Percentiles rank a stretch among this genome's conserved stretches.
Evolutionary conservation across 2,113 vertebrate species (phyloP).

Genomic region (Callocephalon fimbriatum): DNA sequence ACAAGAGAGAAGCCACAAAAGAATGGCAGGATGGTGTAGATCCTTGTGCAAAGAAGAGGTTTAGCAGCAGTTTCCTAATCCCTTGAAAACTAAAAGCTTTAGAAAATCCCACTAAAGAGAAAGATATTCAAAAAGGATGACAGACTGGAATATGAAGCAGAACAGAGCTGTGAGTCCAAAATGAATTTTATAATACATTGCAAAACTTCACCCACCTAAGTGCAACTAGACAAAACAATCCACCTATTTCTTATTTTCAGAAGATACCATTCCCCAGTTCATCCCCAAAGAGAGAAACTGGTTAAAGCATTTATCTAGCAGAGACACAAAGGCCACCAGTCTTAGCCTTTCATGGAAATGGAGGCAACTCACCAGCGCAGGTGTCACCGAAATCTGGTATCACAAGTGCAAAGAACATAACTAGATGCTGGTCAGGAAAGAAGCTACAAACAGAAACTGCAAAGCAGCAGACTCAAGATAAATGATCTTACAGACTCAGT

Average conservation of each 20-base stretch:
- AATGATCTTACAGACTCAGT: not conserved
- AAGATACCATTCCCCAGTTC: not conserved
- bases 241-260: not conserved
- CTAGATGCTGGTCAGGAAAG: not conserved
- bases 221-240: not conserved
- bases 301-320: not conserved
- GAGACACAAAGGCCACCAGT: not conserved
- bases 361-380: not conserved
- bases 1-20: no score
- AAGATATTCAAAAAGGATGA: not conserved
- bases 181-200: not conserved
- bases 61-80: no score
- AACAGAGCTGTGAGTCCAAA: not conserved
- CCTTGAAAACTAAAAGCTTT: not conserved
- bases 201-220: not conserved
- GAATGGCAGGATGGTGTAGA: no score
- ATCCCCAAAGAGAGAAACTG: not conserved
- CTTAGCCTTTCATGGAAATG: not conserved
- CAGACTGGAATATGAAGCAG: not conserved
- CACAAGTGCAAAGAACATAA: not conserved
- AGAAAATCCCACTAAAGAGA: not conserved
- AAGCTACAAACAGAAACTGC: not conserved
- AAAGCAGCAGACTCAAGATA: not conserved
- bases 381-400: no score
- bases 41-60: no score